A percentile compares a stretch with the other conserved stretches of the same genome.
phyloP scores from a whole-genome alignment of 2,888 invertebrate genomes.

The Drosophila mimica region DNA sequence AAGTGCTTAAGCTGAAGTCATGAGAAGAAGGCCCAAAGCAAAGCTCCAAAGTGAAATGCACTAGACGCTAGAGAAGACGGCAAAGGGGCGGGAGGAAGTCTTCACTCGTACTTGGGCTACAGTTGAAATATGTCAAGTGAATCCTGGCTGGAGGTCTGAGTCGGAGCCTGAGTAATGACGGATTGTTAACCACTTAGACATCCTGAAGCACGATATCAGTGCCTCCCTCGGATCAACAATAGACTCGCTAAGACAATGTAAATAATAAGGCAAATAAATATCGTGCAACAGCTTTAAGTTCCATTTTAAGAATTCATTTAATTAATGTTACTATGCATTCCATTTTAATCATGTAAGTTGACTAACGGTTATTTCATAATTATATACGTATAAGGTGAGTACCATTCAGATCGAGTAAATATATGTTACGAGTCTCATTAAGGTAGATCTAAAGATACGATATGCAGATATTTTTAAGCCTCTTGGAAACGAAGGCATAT shows the following conservation, averaged over 20 bases:
- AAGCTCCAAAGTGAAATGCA: slow-evolving; percentile 7
- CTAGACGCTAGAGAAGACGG: neutral
- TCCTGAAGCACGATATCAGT: neutral
- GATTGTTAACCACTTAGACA: slow-evolving; percentile 21
- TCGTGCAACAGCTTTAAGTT: neutral
- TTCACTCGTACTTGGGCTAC: slow-evolving; percentile 29
- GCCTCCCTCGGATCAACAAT: neutral
- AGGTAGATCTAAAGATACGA: too few species aligned
- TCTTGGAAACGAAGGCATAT: neutral
- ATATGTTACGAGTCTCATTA: too few species aligned
- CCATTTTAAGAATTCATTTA: too few species aligned
- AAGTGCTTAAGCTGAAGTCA: slow-evolving; percentile 49
- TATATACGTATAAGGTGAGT: too few species aligned
- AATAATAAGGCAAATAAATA: neutral
- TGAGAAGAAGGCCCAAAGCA: slow-evolving; percentile 32
- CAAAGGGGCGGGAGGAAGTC: neutral
- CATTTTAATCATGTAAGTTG: too few species aligned
- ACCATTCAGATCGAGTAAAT: too few species aligned
- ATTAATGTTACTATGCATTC: too few species aligned
- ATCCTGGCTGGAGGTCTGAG: slow-evolving; percentile 18
- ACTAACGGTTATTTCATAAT: too few species aligned
- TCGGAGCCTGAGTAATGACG: slow-evolving; percentile 13
- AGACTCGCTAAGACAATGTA: neutral
- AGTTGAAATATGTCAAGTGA: slow-evolving; percentile 66
- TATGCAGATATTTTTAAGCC: too few species aligned